These are phyloP conservation scores for Trachythela sp. DNA, from an alignment of 64 coral and sea anemone species.

Conservation along the genomic window DNA sequence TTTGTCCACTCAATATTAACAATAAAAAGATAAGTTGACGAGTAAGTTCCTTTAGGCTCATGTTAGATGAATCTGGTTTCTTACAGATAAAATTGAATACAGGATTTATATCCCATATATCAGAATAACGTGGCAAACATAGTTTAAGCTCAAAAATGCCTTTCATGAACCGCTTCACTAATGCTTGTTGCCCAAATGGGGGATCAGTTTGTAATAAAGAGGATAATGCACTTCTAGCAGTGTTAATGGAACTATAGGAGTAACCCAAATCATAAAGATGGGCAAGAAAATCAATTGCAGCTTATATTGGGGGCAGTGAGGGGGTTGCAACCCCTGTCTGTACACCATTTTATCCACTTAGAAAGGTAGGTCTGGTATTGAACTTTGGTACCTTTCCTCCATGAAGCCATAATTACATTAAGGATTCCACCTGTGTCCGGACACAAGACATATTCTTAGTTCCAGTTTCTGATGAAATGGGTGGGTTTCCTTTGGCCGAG, in stretches of 20 bases:
- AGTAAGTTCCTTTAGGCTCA: constrained; percentile 2
- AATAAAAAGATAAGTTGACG: neutral
- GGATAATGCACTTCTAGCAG: constrained; percentile 52
- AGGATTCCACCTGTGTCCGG: neutral
- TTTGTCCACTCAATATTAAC: constrained; percentile 4
- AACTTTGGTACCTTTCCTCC: constrained; percentile 17
- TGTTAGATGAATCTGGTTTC: neutral
- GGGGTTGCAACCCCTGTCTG: constrained; percentile 16
- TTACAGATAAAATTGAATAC: constrained; percentile 29
- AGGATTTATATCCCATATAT: constrained; percentile 37
- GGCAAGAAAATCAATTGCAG: constrained; percentile 33
- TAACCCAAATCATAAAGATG: constrained; percentile 32
- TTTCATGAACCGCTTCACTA: constrained; percentile 45
- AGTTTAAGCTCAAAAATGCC: constrained; percentile 33
- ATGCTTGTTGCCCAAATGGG: constrained; percentile 45
- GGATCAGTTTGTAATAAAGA: neutral
- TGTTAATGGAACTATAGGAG: constrained; percentile 50
- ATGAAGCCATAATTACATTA: constrained; percentile 12
- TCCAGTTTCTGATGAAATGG: neutral
- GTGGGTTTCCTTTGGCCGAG: neutral
- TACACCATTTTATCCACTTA: constrained; percentile 42
- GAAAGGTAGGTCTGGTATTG: constrained; percentile 42
- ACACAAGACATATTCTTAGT: neutral
- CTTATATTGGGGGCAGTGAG: constrained; percentile 28
- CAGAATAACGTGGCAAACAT: constrained; percentile 20